phyloP scores from a whole-genome alignment of 2,888 invertebrate species.

The Megalurothrips usitatus region DNA sequence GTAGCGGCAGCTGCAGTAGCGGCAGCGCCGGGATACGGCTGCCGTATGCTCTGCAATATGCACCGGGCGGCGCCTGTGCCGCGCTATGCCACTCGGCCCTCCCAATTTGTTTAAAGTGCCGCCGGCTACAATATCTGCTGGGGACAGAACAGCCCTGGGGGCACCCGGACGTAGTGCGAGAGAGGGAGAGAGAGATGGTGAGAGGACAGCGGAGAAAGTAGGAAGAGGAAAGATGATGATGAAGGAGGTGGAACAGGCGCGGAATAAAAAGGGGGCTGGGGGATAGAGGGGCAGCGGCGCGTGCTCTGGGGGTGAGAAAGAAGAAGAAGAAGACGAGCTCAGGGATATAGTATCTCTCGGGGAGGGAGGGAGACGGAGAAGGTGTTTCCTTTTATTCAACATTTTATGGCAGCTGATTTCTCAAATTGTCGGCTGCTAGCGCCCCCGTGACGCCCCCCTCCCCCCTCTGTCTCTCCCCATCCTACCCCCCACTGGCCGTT shows the following conservation, averaged over 20 bases:
- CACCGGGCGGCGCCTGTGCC: not conserved
- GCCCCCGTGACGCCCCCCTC: not conserved
- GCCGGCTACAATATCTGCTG: slow-evolving; percentile 10
- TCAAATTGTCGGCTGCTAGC: slow-evolving; percentile 21
- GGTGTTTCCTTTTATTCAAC: slow-evolving; percentile 25
- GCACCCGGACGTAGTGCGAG: not conserved
- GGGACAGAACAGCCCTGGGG: not conserved
- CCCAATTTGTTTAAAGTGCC: slow-evolving; percentile 26
- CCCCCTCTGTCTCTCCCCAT: too few relatives aligned
- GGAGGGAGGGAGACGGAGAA: not conserved
- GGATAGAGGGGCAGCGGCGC: too few relatives aligned
- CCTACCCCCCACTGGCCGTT: not conserved
- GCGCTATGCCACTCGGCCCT: not conserved
- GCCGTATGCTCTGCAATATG: slow-evolving; percentile 8
- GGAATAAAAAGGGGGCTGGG: not conserved
- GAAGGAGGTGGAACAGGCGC: not conserved
- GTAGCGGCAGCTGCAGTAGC: not conserved
- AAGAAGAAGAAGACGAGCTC: too few relatives aligned
- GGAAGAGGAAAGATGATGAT: not conserved
- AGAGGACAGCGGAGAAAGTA: too few relatives aligned
- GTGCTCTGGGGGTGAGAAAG: too few relatives aligned
- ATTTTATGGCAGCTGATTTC: slow-evolving; percentile 26
- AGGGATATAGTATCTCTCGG: not conserved
- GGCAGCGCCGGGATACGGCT: not conserved
- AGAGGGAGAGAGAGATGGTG: too few relatives aligned